phyloP scores from a whole-genome alignment of 37 sponge, comb jelly and placozoan species.

The Mnemiopsis leidyi region DNA sequence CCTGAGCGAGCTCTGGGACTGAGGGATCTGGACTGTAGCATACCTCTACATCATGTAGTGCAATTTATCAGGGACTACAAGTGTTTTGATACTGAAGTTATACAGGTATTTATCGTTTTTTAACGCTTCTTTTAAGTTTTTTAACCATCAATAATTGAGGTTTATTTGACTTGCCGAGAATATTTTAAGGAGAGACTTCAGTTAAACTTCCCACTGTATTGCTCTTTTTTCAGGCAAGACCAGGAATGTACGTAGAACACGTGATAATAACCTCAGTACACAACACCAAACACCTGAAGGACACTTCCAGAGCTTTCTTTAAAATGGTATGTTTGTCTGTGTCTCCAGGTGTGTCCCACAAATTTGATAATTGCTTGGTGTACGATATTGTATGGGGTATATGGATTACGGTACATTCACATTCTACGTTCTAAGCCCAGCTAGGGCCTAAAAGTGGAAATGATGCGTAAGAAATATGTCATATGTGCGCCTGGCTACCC shows the following conservation, averaged over 20 bases:
- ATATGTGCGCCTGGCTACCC: too few species aligned
- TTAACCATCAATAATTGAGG: too few species aligned
- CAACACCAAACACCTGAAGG: constrained; percentile 11
- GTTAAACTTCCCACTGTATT: too few species aligned
- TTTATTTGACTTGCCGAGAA: too few species aligned
- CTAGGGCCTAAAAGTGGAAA: too few species aligned
- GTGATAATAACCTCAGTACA: constrained; percentile 26
- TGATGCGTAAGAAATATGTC: too few species aligned
- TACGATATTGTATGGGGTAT: too few species aligned
- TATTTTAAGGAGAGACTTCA: too few species aligned
- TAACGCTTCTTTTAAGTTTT: too few species aligned
- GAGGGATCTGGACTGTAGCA: background rate
- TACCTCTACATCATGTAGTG: constrained; percentile 20
- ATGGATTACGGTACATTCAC: too few species aligned
- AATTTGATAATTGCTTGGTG: too few species aligned
- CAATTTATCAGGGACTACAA: constrained; percentile 2
- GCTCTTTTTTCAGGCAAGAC: background rate
- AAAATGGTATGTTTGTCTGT: constrained; percentile 28
- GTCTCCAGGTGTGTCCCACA: background rate
- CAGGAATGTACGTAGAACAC: background rate
- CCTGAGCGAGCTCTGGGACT: background rate
- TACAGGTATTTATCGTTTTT: constrained; percentile 44
- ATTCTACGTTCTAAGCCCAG: too few species aligned
- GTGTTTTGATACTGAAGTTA: constrained; percentile 49
- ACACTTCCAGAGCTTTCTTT: constrained; percentile 22